phyloP scores from a whole-genome alignment of 2,113 vertebrate species.

The Cettia cetti region DNA sequence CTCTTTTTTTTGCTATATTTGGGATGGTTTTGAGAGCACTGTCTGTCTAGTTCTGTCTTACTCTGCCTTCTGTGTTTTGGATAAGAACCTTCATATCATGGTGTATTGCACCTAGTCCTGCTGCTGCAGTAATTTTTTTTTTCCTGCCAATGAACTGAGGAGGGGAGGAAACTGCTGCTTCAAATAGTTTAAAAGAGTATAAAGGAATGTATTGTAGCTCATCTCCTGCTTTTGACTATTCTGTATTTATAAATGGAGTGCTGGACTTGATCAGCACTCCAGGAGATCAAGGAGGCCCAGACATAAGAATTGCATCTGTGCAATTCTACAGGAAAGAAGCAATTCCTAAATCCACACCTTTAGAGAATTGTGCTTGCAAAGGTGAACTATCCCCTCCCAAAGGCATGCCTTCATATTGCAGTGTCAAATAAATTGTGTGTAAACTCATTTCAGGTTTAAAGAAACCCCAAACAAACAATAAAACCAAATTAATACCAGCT shows the following conservation, averaged over 20 bases:
- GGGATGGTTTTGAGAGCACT: neutral
- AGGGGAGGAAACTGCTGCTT: neutral
- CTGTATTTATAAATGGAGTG: neutral
- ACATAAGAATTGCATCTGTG: neutral
- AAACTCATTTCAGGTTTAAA: neutral
- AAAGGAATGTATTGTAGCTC: neutral
- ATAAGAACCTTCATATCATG: neutral
- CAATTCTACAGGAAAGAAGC: neutral
- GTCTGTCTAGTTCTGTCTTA: neutral
- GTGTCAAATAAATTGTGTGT: neutral
- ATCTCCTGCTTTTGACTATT: neutral
- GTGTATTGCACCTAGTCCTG: neutral
- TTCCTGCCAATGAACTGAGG: neutral
- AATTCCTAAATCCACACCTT: neutral
- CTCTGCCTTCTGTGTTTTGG: neutral
- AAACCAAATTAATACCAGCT: neutral
- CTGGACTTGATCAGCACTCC: neutral
- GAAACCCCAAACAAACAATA: neutral
- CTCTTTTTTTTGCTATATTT: neutral
- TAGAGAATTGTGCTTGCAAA: neutral
- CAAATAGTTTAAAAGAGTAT: neutral
- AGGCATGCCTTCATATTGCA: neutral
- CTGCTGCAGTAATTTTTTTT: neutral
- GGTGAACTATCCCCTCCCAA: neutral
- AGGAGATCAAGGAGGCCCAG: neutral